phyloP scores from a whole-genome alignment of 2,797 vertebrate genomes.

The Tinamus major region DNA sequence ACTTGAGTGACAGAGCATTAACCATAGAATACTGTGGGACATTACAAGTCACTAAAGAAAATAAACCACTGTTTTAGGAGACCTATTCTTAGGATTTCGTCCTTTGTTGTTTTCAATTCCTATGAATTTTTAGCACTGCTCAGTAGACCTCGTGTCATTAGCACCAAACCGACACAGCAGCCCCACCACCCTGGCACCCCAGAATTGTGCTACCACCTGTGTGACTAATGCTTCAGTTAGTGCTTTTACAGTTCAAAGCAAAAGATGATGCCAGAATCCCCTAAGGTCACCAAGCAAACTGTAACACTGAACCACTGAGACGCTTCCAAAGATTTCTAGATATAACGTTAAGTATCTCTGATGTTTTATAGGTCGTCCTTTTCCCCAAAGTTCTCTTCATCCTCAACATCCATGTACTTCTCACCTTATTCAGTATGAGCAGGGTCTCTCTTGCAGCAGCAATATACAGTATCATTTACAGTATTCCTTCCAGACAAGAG shows the following conservation, averaged over 20 bases:
- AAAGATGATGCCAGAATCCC: background rate
- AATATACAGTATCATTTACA: background rate
- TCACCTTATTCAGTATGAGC: background rate
- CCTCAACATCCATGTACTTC: background rate
- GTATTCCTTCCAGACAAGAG: background rate
- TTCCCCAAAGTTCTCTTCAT: background rate
- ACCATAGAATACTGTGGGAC: background rate
- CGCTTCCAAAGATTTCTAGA: background rate
- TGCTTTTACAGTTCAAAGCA: background rate
- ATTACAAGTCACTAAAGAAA: background rate
- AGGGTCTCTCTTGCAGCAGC: background rate
- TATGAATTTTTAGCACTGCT: fast-evolving
- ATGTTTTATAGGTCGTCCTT: background rate
- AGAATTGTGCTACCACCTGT: background rate
- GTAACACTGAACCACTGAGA: background rate
- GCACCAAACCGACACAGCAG: background rate
- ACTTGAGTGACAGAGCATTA: background rate
- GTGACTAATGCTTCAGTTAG: fast-evolving
- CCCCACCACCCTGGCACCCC: too few relatives aligned
- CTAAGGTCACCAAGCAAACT: too few relatives aligned
- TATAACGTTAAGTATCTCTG: background rate
- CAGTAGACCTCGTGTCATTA: background rate
- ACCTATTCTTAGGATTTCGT: fast-evolving
- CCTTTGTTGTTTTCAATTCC: background rate
- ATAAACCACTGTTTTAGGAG: background rate